Percentiles rank a stretch among this genome's conserved stretches.
Evolutionary conservation across 2,888 invertebrate genomes (phyloP).

Genomic region (Parasteatoda lunata): DNA sequence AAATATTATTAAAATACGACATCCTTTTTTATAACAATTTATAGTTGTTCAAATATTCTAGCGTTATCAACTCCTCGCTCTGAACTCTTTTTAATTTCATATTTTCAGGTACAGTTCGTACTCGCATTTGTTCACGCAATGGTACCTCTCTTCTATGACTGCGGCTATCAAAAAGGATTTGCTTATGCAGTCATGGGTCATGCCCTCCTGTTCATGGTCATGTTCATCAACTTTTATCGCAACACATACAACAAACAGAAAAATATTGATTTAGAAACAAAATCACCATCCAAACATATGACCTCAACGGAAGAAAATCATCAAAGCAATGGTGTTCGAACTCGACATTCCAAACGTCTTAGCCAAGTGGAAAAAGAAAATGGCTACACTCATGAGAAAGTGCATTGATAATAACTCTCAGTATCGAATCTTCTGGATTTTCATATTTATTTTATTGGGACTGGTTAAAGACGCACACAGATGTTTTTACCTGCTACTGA

Average conservation of each 20-base stretch:
- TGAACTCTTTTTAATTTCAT: not conserved
- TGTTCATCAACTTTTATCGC: slow-evolving; percentile 75
- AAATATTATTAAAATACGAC: no score
- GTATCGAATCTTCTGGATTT: no score
- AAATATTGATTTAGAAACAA: not conserved
- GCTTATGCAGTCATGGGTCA: slow-evolving; percentile 75
- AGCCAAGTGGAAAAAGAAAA: no score
- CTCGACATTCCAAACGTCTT: not conserved
- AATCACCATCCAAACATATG: not conserved
- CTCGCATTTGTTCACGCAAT: slow-evolving; percentile 69
- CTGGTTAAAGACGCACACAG: no score
- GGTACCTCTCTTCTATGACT: slow-evolving; percentile 73
- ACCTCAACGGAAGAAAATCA: not conserved
- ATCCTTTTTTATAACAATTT: no score
- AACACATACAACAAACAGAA: slow-evolving; percentile 72
- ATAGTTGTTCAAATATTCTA: no score
- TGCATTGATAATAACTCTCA: no score
- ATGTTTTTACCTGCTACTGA: no score
- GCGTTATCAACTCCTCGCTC: no score
- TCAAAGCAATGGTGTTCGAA: not conserved
- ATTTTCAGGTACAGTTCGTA: slow-evolving; percentile 69
- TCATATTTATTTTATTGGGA: no score
- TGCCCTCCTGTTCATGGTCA: slow-evolving; percentile 74
- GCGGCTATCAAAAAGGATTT: slow-evolving; percentile 75
- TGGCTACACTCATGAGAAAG: no score